These are phyloP conservation scores for Agrypnia vestita DNA, from an alignment of 1,140 invertebrate genomes.

Conservation along the genomic window DNA sequence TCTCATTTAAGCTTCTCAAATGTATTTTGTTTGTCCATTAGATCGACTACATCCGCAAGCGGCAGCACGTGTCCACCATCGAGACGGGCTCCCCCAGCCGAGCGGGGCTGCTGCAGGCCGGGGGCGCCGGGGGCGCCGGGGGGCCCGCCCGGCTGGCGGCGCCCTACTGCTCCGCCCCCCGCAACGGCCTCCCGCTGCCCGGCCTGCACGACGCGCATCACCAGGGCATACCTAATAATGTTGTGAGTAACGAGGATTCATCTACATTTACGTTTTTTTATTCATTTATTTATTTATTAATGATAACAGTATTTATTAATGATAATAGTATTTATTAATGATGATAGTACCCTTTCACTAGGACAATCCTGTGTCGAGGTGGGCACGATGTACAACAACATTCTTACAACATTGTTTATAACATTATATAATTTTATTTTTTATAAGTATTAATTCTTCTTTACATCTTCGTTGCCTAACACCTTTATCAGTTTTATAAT, in stretches of 20 bases:
- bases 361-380: no score
- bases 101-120: slow-evolving; percentile 79
- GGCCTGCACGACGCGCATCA: slow-evolving; percentile 42
- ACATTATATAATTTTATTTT: no score
- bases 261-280: not conserved
- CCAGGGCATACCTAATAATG: slow-evolving; percentile 50
- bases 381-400: no score
- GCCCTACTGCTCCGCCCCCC: slow-evolving; percentile 39
- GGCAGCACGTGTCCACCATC: slow-evolving; percentile 84
- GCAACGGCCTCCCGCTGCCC: slow-evolving; percentile 48
- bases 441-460: no score
- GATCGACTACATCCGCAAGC: slow-evolving; percentile 77
- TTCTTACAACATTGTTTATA: no score
- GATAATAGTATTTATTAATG: no score
- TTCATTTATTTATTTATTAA: no score
- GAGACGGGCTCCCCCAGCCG: slow-evolving; percentile 80
- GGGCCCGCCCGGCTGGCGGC: slow-evolving; percentile 62
- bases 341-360: no score
- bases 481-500: no score
- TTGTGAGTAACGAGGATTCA: slow-evolving; percentile 42
- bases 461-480: not conserved
- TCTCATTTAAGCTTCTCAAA: no score
- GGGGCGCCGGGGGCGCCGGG: slow-evolving; percentile 73
- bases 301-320: no score
- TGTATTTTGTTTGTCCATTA: slow-evolving; percentile 52